phyloP scores from a whole-genome alignment of 2,888 invertebrate species.

The Cryptophagus acutangulus region DNA sequence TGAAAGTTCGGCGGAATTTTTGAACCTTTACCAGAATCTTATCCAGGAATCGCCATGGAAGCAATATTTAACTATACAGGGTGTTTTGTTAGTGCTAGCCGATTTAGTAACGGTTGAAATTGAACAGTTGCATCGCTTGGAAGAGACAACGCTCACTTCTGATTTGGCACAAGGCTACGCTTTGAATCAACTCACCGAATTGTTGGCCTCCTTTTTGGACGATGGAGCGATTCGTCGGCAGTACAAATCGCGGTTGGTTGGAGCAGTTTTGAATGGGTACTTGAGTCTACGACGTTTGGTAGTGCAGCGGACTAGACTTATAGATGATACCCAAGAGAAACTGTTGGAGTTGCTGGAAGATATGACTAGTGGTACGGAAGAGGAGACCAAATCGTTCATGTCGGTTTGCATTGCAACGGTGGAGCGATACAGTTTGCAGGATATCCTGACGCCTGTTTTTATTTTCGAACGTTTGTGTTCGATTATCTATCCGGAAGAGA shows the following conservation, averaged over 20 bases:
- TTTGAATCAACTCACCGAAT: conserved; percentile 77
- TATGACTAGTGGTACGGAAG: conserved; percentile 93
- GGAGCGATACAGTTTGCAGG: conserved; percentile 82
- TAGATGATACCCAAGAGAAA: conserved; percentile 95
- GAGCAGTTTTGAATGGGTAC: conserved; percentile 90
- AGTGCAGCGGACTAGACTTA: conserved; percentile 88
- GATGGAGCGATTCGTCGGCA: conserved; percentile 82
- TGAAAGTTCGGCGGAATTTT: conserved; percentile 88
- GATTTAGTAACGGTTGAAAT: conserved; percentile 85
- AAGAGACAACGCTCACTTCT: conserved; percentile 88
- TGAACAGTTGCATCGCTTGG: conserved; percentile 78
- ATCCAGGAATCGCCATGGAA: conserved; percentile 88
- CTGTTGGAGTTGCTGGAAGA: conserved; percentile 88
- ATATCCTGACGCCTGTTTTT: conserved; percentile 94
- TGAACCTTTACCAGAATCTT: conserved; percentile 78
- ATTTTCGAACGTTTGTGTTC: conserved; percentile 96
- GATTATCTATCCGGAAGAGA: conserved; percentile 95
- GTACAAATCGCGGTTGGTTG: conserved; percentile 84
- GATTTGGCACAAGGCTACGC: conserved; percentile 92
- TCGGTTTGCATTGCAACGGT: conserved; percentile 94
- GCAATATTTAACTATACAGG: conserved; percentile 84
- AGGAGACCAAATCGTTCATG: conserved; percentile 96
- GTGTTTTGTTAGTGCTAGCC: conserved; percentile 79
- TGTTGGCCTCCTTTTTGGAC: conserved; percentile 83
- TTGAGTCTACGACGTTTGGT: conserved; percentile 84